Evolutionary conservation across 2,797 vertebrate genomes (phyloP).

Genomic region (Spinus pinus): DNA sequence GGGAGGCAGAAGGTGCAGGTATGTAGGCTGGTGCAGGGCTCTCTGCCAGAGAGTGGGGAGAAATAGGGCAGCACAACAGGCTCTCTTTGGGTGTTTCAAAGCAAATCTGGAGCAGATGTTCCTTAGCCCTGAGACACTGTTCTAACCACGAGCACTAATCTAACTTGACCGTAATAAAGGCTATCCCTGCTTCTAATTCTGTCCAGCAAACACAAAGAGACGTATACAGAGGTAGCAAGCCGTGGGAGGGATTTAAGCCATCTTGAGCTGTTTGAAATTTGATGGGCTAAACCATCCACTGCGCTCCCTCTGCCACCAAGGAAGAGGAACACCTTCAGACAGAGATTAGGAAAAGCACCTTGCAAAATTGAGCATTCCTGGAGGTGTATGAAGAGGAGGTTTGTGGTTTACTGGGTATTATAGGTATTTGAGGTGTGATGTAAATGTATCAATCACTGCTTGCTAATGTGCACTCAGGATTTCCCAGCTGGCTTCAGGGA

Average conservation of each 20-base stretch:
- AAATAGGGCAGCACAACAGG: not conserved
- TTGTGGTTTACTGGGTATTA: not conserved
- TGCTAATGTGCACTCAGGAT: not conserved
- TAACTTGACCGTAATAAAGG: not conserved
- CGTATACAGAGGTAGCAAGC: not conserved
- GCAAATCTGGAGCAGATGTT: conserved; percentile 23
- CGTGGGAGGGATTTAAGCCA: not conserved
- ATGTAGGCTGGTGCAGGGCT: not conserved
- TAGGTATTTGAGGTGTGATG: not conserved
- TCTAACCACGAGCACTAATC: not conserved
- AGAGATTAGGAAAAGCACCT: not conserved
- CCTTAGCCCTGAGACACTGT: not conserved
- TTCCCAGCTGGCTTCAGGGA: not conserved
- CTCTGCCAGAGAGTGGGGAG: not conserved
- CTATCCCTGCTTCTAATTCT: not conserved
- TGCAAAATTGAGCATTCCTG: not conserved
- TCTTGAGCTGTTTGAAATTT: not conserved
- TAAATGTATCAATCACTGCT: not conserved
- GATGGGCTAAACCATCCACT: not conserved
- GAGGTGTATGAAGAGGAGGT: not conserved
- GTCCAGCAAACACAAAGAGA: not conserved
- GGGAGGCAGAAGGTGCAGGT: not conserved
- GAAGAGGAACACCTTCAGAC: not conserved
- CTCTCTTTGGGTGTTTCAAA: not conserved
- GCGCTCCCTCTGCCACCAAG: not conserved